Base-by-base conservation (phyloP, 2,888 invertebrate species). In the Suillia variegata region DNA sequence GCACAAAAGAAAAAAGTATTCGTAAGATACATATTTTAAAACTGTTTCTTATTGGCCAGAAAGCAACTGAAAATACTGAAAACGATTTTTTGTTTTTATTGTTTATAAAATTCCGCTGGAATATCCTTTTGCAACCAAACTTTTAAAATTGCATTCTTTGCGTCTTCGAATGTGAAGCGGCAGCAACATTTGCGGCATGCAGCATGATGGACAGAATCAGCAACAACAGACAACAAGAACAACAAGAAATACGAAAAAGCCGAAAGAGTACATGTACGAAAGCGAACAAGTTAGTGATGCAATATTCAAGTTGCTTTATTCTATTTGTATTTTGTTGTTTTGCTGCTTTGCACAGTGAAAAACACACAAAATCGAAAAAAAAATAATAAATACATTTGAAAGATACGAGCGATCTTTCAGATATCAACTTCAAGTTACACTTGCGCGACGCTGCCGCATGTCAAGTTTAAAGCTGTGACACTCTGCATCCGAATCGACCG, bases 361-460 rank as follows among this genome's bases (percentile, higher is more conserved):
- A 52, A 55, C 17, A 42, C 50, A 38, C 47, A 62, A 61, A n/a
- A n/a, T n/a, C n/a, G n/a, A n/a, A n/a, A n/a, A n/a, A n/a, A n/a
- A n/a, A n/a, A n/a, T n/a, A 38, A 38, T 38, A 38, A 38, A 38
- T n/a, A 38, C 38, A 38, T n/a, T 38, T 38, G 38, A 38, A n/a
- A 38, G 38, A 13, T 38, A 38, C 38, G 38, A 38, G 26, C 26
- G 26, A 26, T 26, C 6, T 26, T 5, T 10, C 6, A 26, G 38
- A 38, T 38, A 38, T 12, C 6, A 31, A 12, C 6, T 31, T 8
- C 31, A 31, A 31, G 31, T 8, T 31, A 31, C 31, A 31, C 6
- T 31, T 38, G 38, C n/a, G 38, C 38, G 13, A 10, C n/a, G n/a
- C n/a, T 38, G 38, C 15, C n/a, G 6, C 38, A 38, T 38, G 38